phyloP scores from a whole-genome alignment of 2,797 vertebrate species.

The Galago senegalensis region DNA sequence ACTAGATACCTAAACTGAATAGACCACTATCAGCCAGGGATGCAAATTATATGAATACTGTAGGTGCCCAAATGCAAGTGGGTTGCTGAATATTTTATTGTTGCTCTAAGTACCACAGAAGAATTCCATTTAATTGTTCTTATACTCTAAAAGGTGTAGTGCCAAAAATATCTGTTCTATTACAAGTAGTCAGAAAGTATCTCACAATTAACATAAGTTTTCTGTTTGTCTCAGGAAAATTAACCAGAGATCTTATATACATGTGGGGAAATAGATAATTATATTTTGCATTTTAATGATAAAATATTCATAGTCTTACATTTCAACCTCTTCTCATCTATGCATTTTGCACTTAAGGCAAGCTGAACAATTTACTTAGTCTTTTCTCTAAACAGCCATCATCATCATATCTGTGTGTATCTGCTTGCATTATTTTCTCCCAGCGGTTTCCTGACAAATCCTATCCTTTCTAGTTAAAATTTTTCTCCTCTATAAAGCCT shows the following conservation, averaged over 20 bases:
- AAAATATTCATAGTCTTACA: not conserved
- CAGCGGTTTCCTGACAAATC: not conserved
- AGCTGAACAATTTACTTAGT: not conserved
- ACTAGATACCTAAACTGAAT: slow-evolving; percentile 92
- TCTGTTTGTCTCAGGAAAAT: not conserved
- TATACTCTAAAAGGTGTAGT: not conserved
- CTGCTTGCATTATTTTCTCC: not conserved
- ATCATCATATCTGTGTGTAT: not conserved
- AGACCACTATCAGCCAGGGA: slow-evolving; percentile 87
- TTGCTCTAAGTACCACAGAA: slow-evolving; percentile 70
- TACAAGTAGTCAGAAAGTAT: not conserved
- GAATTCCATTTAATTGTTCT: slow-evolving; percentile 48
- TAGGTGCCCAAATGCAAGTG: slow-evolving; percentile 77
- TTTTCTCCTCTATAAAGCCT: not conserved
- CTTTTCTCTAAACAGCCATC: not conserved
- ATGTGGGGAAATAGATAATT: not conserved
- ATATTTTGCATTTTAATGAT: not conserved
- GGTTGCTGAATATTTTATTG: slow-evolving; percentile 88
- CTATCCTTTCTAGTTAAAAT: not conserved
- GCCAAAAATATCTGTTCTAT: slow-evolving; percentile 1
- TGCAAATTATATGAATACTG: slow-evolving; percentile 88
- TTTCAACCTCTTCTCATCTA: not conserved
- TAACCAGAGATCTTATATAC: not conserved
- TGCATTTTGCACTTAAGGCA: not conserved
- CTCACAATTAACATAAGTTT: slow-evolving; percentile 5